phyloP scores from a whole-genome alignment of 2,113 vertebrate genomes.

The Pygoscelis antarcticus region DNA sequence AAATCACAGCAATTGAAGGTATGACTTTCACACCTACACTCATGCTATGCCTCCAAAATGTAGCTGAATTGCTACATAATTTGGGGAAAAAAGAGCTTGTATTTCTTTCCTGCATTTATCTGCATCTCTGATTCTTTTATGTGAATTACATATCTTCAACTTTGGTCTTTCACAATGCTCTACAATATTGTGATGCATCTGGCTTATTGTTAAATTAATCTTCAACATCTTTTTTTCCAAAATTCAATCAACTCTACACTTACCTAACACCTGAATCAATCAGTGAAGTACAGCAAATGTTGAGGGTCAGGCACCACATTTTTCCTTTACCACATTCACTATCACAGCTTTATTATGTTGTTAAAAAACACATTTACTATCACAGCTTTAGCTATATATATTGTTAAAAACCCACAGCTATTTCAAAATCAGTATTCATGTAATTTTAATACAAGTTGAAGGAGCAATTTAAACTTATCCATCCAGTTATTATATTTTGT shows the following conservation, averaged over 20 bases:
- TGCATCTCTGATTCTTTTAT: background rate
- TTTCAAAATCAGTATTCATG: background rate
- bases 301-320: background rate
- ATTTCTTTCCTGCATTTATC: background rate
- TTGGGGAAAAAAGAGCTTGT: background rate
- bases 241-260: background rate
- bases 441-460: background rate
- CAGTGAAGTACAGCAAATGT: background rate
- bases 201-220: background rate
- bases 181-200: background rate
- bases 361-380: background rate
- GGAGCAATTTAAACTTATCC: background rate
- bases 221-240: background rate
- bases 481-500: background rate
- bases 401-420: background rate
- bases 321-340: background rate
- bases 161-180: background rate
- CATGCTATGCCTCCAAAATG: background rate
- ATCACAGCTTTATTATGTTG: background rate
- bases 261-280: background rate
- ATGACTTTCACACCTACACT: background rate
- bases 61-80: background rate
- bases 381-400: background rate
- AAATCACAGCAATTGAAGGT: background rate
- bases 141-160: background rate